phyloP scores from a whole-genome alignment of 1,140 invertebrate genomes.

The Drosophila rhopaloa region DNA sequence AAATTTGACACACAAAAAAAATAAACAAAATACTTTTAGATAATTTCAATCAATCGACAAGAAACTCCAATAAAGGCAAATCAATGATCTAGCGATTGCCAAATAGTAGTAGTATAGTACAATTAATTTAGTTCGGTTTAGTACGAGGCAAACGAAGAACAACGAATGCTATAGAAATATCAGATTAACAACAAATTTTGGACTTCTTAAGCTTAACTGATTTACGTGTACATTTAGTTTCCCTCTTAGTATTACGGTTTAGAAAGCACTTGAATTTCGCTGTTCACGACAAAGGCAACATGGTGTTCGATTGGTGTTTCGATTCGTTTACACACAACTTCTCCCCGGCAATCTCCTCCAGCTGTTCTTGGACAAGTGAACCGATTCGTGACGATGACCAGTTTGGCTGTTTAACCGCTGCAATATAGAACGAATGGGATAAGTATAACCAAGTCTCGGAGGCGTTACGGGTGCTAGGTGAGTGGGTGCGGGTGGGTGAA shows the following conservation, averaged over 20 bases:
- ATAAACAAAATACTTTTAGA: constrained; percentile 61
- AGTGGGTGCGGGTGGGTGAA: constrained; percentile 3
- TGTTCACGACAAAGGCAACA: constrained; percentile 67
- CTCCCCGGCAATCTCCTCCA: constrained; percentile 9
- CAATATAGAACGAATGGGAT: constrained; percentile 5
- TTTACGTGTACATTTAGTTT: constrained; percentile 5
- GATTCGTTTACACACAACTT: constrained; percentile 1
- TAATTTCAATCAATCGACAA: constrained; percentile 67
- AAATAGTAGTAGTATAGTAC: constrained; percentile 35
- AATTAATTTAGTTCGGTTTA: constrained; percentile 52
- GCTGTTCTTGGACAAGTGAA: constrained; percentile 1
- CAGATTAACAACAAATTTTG: constrained; percentile 8
- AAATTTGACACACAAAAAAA: constrained; percentile 33
- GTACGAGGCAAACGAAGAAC: constrained; percentile 5
- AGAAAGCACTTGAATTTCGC: constrained; percentile 75
- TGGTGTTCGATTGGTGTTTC: constrained; percentile 48
- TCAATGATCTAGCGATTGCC: constrained; percentile 22
- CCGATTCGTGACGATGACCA: constrained; percentile 15
- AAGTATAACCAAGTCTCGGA: neutral
- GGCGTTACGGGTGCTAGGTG: neutral
- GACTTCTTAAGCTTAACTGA: constrained; percentile 14
- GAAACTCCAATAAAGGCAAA: constrained; percentile 30
- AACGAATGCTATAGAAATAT: constrained; percentile 20
- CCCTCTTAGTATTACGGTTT: constrained; percentile 35
- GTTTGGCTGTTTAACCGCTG: constrained; percentile 19